These are phyloP conservation scores for Babyrousa celebensis DNA, from an alignment of 2,797 vertebrate species.

Conservation along the genomic window DNA sequence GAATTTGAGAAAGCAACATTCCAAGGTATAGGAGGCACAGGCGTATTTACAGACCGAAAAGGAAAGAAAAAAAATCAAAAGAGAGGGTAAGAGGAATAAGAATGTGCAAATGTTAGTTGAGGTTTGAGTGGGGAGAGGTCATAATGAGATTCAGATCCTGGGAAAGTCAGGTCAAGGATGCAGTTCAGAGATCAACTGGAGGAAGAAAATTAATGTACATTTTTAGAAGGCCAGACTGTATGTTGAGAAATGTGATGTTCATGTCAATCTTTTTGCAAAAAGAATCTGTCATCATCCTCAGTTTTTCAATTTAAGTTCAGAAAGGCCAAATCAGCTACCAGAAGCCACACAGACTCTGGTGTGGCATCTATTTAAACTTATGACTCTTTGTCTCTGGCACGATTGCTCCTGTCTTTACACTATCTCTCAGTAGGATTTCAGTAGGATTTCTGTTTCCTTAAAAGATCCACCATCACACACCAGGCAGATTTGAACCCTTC, in stretches of 20 bases:
- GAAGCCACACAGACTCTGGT: neutral
- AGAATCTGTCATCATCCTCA: neutral
- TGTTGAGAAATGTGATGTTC: neutral
- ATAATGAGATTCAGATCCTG: neutral
- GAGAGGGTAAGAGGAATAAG: neutral
- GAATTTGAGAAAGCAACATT: neutral
- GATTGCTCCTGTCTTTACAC: neutral
- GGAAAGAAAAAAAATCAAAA: neutral
- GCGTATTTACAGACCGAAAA: neutral
- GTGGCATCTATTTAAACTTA: neutral
- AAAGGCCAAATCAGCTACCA: neutral
- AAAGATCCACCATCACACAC: neutral
- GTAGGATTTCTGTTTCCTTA: neutral
- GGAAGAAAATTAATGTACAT: neutral
- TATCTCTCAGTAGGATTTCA: neutral
- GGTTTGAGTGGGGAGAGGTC: neutral
- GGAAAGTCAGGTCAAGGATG: neutral
- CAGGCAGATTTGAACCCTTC: neutral
- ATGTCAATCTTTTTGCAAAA: neutral
- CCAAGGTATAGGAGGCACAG: neutral
- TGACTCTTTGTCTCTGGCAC: neutral
- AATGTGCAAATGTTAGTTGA: neutral
- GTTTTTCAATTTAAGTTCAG: slow-evolving; percentile 41
- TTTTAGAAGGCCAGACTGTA: neutral
- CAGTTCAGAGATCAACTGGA: neutral